Conservation (phyloP, 2,113 vertebrate genomes). For the Clinocottus analis region DNA sequence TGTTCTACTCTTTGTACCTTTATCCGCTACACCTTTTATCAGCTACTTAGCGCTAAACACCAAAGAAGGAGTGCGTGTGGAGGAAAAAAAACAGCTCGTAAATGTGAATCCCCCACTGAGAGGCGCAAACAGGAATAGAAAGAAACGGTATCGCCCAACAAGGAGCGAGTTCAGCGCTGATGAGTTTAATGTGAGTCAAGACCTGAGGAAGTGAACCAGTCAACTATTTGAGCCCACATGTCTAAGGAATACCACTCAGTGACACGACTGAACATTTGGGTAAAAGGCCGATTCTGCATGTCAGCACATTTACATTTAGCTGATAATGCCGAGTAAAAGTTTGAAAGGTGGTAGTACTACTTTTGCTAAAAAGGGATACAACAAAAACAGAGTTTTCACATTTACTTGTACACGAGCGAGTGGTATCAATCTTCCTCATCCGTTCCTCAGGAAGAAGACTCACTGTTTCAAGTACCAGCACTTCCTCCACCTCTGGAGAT, state of each 20-base stretch:
- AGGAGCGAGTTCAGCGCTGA: slow-evolving; percentile 16
- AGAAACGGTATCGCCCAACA: slow-evolving; percentile 1
- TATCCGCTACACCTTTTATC: slow-evolving; percentile 49
- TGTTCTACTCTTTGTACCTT: slow-evolving; percentile 50
- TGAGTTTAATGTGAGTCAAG: slow-evolving; percentile 28
- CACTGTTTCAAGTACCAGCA: not conserved
- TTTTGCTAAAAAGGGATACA: not conserved
- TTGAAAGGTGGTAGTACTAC: not conserved
- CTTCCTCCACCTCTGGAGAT: not conserved
- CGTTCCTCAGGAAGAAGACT: too few species aligned
- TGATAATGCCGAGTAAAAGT: not conserved
- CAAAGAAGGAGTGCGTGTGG: not conserved
- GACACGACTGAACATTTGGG: not conserved
- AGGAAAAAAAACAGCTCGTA: not conserved
- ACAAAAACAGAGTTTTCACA: too few species aligned
- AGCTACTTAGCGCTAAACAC: slow-evolving; percentile 13
- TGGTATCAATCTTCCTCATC: not conserved
- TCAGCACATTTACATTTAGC: not conserved
- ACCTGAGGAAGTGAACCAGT: slow-evolving; percentile 36
- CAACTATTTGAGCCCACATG: not conserved
- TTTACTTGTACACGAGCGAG: too few species aligned
- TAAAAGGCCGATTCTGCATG: not conserved
- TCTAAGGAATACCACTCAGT: not conserved
- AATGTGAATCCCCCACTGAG: not conserved
- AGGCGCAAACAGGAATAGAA: slow-evolving; percentile 2